phyloP scores from a whole-genome alignment of 2,113 vertebrate species.

The Lathamus discolor region DNA sequence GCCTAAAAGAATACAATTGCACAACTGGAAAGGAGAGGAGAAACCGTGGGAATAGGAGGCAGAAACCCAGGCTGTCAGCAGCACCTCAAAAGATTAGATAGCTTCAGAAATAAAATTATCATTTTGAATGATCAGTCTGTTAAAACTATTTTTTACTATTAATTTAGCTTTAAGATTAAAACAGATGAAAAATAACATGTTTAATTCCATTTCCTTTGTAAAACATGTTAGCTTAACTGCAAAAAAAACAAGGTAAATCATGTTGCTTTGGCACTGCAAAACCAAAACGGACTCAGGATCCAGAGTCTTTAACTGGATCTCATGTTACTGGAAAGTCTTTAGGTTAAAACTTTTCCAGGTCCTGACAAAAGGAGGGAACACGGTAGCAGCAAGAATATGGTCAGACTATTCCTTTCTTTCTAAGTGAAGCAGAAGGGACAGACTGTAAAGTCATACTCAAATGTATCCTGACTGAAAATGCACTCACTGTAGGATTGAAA shows the following conservation, averaged over 20 bases:
- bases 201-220: background rate
- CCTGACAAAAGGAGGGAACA: background rate
- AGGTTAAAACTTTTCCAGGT: background rate
- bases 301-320: background rate
- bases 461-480: rapidly evolving
- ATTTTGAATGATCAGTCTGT: background rate
- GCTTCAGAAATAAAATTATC: background rate
- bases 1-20: background rate
- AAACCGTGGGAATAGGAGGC: background rate
- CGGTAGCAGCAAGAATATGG: rapidly evolving
- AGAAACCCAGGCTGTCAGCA: background rate
- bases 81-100: background rate
- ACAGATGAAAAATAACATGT: background rate
- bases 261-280: background rate
- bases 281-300: background rate
- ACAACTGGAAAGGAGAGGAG: background rate
- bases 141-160: background rate
- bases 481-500: background rate
- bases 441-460: background rate
- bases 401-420: background rate
- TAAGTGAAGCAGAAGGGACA: background rate
- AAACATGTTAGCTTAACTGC: background rate
- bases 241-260: background rate
- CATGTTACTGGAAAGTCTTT: background rate
- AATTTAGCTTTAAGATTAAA: background rate